Conservation (phyloP, 2,797 vertebrate species). For the Eulemur rubriventer region DNA sequence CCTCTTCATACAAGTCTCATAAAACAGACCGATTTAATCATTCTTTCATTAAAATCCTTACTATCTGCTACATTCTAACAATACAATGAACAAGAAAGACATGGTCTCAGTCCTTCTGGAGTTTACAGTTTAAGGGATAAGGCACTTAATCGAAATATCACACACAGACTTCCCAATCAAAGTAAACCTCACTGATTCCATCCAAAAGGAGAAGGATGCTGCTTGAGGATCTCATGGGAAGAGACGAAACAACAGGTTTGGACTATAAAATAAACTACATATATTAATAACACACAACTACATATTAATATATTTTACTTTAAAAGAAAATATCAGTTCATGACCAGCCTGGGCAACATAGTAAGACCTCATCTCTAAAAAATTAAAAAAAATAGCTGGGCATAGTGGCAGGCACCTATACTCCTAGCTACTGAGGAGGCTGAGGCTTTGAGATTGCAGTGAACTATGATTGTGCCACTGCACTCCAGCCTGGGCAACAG, state of each 20-base stretch:
- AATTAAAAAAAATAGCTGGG: no score
- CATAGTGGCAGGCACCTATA: no score
- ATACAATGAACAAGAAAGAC: not conserved
- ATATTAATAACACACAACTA: not conserved
- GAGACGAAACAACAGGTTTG: not conserved
- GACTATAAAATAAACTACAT: conserved; percentile 17
- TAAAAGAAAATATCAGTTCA: not conserved
- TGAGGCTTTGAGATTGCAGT: no score
- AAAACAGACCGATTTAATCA: not conserved
- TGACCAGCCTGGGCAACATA: no score
- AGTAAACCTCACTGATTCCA: not conserved
- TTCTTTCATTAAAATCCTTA: conserved; percentile 1
- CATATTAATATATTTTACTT: not conserved
- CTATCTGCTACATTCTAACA: not conserved
- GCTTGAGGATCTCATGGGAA: not conserved
- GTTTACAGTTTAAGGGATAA: not conserved
- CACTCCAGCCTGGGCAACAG: no score
- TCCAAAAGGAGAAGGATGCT: not conserved
- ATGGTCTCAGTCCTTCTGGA: not conserved
- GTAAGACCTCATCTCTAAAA: no score
- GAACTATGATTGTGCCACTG: no score
- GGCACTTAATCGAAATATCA: not conserved
- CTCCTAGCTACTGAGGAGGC: no score
- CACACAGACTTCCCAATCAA: not conserved
- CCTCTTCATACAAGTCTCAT: not conserved